A percentile compares a stretch with the other conserved stretches of the same genome.
Conservation (phyloP, 92 coral and sea anemone species). For the Porites cylindrica region DNA sequence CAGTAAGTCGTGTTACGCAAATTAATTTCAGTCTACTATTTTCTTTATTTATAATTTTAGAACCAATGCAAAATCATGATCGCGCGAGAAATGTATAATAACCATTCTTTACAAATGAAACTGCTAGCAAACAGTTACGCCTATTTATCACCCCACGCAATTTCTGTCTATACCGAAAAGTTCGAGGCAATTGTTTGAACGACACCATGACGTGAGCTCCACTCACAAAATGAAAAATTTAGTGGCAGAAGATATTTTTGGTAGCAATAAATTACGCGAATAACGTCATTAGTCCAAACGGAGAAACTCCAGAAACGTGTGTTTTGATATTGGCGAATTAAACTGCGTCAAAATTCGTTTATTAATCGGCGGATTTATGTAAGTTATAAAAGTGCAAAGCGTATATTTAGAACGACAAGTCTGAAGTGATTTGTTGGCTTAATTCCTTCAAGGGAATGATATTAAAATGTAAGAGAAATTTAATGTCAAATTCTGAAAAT, state of each 20-base stretch:
- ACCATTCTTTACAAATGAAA: no score
- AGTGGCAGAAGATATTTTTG: constrained; percentile 2
- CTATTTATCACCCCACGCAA: neutral
- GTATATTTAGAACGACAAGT: no score
- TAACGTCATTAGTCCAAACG: neutral
- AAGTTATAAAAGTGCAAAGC: neutral
- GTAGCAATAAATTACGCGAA: neutral
- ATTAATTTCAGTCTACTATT: no score
- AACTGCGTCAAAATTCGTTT: no score
- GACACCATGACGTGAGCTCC: neutral
- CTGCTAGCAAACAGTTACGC: neutral
- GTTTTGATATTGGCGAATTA: neutral
- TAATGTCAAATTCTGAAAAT: no score
- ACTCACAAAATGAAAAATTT: neutral
- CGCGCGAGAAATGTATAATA: no score
- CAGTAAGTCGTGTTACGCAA: no score
- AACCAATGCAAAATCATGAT: no score
- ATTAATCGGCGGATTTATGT: neutral
- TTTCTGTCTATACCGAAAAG: neutral
- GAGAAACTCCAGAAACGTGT: neutral
- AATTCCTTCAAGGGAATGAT: no score
- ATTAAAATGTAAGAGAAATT: no score
- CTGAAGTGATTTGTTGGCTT: no score
- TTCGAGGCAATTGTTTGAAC: neutral
- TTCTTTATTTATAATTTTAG: no score